These are phyloP conservation scores for Charadrius vociferus DNA, from an alignment of 2,113 vertebrate species.

Conservation along the genomic window DNA sequence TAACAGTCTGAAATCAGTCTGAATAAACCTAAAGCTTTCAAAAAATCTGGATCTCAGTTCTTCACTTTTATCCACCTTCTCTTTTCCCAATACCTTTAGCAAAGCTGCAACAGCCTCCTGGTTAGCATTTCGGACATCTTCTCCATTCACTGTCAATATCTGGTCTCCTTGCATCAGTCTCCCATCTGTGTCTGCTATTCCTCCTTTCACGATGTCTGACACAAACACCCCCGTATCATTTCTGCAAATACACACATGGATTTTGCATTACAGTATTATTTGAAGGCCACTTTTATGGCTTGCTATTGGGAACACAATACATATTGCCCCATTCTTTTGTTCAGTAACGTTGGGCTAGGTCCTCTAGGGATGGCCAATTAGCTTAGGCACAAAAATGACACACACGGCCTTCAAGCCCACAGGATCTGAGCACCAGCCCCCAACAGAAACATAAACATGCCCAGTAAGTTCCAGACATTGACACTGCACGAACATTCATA, in stretches of 20 bases:
- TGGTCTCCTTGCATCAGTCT: constrained; percentile 94
- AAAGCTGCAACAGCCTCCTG: constrained; percentile 93
- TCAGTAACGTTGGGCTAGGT: neutral
- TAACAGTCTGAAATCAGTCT: neutral
- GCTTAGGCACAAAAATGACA: neutral
- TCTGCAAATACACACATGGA: constrained; percentile 70
- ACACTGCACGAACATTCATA: constrained; percentile 17
- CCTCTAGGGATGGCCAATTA: neutral
- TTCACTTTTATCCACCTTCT: neutral
- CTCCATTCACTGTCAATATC: constrained; percentile 90
- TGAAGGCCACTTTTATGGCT: neutral
- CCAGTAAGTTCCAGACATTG: neutral
- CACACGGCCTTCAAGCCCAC: neutral
- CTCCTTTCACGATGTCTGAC: constrained; percentile 95
- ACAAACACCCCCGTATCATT: constrained; percentile 95
- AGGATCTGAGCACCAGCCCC: neutral
- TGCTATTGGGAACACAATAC: neutral
- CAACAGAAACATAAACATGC: neutral
- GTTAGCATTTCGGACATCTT: constrained; percentile 90
- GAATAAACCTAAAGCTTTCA: neutral
- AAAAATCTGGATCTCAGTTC: neutral
- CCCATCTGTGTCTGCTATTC: constrained; percentile 87
- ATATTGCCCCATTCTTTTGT: neutral
- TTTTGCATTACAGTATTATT: neutral
- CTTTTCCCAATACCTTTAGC: constrained; percentile 84